A percentile compares a stretch with the other conserved stretches of the same genome.
phyloP scores from a whole-genome alignment of 1,140 invertebrate species.

The Drosophila persimilis region DNA sequence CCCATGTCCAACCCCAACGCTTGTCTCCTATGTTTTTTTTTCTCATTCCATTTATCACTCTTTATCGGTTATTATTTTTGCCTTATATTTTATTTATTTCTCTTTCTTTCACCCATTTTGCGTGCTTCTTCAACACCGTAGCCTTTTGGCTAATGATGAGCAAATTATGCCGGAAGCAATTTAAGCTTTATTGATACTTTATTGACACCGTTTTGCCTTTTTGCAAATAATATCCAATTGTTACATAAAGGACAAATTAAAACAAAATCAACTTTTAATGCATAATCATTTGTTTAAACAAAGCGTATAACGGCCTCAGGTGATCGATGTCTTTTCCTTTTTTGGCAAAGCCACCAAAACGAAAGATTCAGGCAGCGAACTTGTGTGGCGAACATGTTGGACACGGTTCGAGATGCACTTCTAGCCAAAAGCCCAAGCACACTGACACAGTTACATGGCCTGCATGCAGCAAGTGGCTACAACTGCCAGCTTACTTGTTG shows the following conservation, averaged over 20 bases:
- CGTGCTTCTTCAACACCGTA: constrained; percentile 38
- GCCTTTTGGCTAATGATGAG: constrained; percentile 71
- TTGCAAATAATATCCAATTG: constrained; percentile 41
- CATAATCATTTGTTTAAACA: constrained; percentile 60
- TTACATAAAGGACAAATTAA: constrained; percentile 66
- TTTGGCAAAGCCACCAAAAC: constrained; percentile 34
- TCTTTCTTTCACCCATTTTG: constrained; percentile 28
- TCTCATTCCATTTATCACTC: constrained; percentile 30
- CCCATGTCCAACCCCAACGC: no score
- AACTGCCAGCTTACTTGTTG: constrained; percentile 20
- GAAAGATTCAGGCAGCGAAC: constrained; percentile 71
- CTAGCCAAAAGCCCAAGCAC: constrained; percentile 38
- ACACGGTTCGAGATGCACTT: constrained; percentile 38
- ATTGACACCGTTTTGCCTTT: constrained; percentile 69
- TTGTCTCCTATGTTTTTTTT: constrained; percentile 1
- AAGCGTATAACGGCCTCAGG: constrained; percentile 52
- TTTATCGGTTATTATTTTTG: constrained; percentile 30
- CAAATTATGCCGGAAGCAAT: constrained; percentile 75
- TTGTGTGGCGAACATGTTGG: constrained; percentile 49
- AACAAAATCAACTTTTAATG: constrained; percentile 52
- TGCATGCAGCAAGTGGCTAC: constrained; percentile 18
- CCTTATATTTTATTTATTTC: constrained; percentile 13
- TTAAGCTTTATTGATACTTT: constrained; percentile 62
- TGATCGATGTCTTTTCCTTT: constrained; percentile 26
- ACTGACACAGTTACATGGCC: constrained; percentile 58